A percentile compares a stretch with the other conserved stretches of the same genome.
Evolutionary conservation across 1,140 invertebrate species (phyloP).

Genomic region (Phocides pigmalion): DNA sequence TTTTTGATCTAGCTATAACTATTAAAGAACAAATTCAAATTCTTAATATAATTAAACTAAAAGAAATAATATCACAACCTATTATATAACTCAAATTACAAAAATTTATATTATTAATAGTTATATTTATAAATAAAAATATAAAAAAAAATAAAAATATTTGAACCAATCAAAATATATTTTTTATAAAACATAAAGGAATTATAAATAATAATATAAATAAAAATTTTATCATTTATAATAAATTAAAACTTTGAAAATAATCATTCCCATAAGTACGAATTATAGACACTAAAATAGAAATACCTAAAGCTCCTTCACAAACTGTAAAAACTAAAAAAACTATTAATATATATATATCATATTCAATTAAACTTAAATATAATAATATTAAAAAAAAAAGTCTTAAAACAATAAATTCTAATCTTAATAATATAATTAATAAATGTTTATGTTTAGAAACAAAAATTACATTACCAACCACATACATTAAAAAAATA

Average conservation of each 20-base stretch:
- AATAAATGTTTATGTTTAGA: slow-evolving; percentile 84
- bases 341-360: slow-evolving; percentile 84
- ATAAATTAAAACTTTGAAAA: slow-evolving; percentile 83
- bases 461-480: slow-evolving; percentile 75
- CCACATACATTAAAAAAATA: slow-evolving; percentile 72
- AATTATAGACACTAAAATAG: slow-evolving; percentile 84
- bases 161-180: slow-evolving; percentile 65
- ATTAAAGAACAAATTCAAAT: slow-evolving; percentile 83
- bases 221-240: slow-evolving; percentile 81
- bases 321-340: slow-evolving; percentile 85
- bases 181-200: slow-evolving; percentile 65
- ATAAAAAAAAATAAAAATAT: slow-evolving; percentile 60
- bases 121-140: slow-evolving; percentile 45
- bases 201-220: slow-evolving; percentile 73
- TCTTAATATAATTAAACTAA: slow-evolving; percentile 82
- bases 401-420: slow-evolving; percentile 84
- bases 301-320: slow-evolving; percentile 84
- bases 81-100: slow-evolving; percentile 76
- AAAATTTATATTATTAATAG: slow-evolving; percentile 51
- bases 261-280: slow-evolving; percentile 84
- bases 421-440: slow-evolving; percentile 85
- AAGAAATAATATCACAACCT: slow-evolving; percentile 79
- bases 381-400: slow-evolving; percentile 80
- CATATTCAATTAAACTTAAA: slow-evolving; percentile 76
- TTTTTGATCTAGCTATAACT: slow-evolving; percentile 78